Evolutionary conservation across 92 coral and sea anemone genomes (phyloP), one percentile per base, ranked within the genome.

Genomic region (Porites divaricata): DNA sequence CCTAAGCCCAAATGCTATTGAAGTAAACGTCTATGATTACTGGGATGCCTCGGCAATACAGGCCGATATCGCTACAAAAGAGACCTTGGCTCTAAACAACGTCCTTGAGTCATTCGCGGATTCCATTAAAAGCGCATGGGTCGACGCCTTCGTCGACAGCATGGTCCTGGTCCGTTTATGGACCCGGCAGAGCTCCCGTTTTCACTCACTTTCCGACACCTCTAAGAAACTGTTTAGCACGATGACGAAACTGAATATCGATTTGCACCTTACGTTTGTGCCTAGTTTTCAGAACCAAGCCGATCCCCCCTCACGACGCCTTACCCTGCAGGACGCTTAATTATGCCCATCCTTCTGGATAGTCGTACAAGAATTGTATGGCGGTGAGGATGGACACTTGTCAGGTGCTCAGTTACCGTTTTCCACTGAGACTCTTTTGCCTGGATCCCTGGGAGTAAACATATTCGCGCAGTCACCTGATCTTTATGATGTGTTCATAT

Each of bases 121-220:
- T 8, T 16, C 14, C 1, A 85, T 88, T 24, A 7, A 14, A 1
- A 83, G 88, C 57, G 75, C 84, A 21, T 79, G 94, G 89, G 94
- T 91, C 4, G 94, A 91, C 53, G 83, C 76, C 1, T 77, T 63
- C 35, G 83, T 74, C 0, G 91, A 91, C 63, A 91, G 78, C 58
- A 67, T 59, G 26, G 25, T 63, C 9, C 78, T 83, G 9, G 26
- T 83, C 9, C 19, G 74, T 16, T 50, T 81, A 6, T 83, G 85
- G 80, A 19, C 20, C 21, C 57, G 76, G 7, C 88, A 83, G 70
- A 81, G 85, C 22, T 23, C 81, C 2, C 59, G 85, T 20, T 83
- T 88, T 6, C 85, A 71, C 12, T 15, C 9, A 50, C 78, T 89
- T 52, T 63, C 72, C 19, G 41, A 13, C 4, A 86, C 92, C 21